Base-by-base conservation (phyloP, 2,113 vertebrate species). In the Agapornis roseicollis region DNA sequence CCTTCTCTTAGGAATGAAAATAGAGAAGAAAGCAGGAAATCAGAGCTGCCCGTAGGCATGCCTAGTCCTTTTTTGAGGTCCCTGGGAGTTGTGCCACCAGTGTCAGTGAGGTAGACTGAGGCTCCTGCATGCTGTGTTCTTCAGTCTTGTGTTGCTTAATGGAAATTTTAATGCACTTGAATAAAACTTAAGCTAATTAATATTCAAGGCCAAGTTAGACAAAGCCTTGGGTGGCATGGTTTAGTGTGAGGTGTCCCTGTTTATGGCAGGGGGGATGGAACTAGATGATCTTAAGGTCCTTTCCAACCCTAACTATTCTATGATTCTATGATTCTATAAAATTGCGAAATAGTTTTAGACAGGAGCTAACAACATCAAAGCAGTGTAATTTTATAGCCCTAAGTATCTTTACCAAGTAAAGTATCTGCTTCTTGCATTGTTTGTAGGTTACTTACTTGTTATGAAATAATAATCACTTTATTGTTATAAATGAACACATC, bases 181-280 rank as follows among this genome's bases (percentile, higher is more conserved):
- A 84, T 70, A 94, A 94, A 90, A 88, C 10, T 94, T 68, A 47
- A 29, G 12, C 33, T 78, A 73, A 80, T 90, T 90, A 80, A n/a
- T n/a, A n/a, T n/a, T n/a, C n/a, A n/a, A n/a, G n/a, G n/a, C n/a
- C n/a, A n/a, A n/a, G n/a, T n/a, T n/a, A n/a, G n/a, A n/a, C n/a
- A n/a, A n/a, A n/a, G n/a, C n/a, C n/a, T n/a, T n/a, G n/a, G n/a
- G n/a, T n/a, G n/a, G n/a, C n/a, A n/a, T n/a, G n/a, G n/a, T n/a
- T n/a, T n/a, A n/a, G n/a, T n/a, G n/a, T n/a, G n/a, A n/a, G n/a
- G n/a, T n/a, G n/a, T n/a, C n/a, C n/a, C n/a, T n/a, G n/a, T n/a
- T n/a, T n/a, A n/a, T n/a, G n/a, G n/a, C n/a, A n/a, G n/a, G n/a
- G n/a, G n/a, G n/a, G n/a, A n/a, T n/a, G n/a, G n/a, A n/a, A n/a